Evolutionary conservation across 2,797 vertebrate species (phyloP), one percentile per base, ranked within the genome.

Genomic region (Acrossocheilus wenchowensis): DNA sequence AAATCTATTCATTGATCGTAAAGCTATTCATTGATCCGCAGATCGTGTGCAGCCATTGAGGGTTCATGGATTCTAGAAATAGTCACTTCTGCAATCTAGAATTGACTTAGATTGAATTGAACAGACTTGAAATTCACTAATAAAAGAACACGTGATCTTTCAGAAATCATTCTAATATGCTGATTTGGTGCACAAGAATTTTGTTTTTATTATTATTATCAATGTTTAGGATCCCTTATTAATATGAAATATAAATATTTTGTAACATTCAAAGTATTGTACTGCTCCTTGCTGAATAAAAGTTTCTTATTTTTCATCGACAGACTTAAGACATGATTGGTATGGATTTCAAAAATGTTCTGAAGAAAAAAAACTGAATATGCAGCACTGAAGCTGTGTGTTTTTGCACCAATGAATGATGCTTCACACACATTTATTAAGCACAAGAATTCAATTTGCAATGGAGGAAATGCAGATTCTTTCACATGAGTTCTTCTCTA

Each of bases 1-100:
- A 87, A 89, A 83, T 34, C n/a, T 12, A 39, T 17, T 75, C 15
- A 82, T n/a, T 72, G 77, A 72, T 73, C 52, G 75, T 60, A 87
- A 89, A 83, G 41, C n/a, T 12, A 41, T 19, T 75, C 15, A 82
- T 26, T 78, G 78, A 72, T 10, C 23, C 4, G 10, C 52, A 43
- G 50, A 34, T 26, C 50, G 64, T 78, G 39, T 68, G 45, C 68
- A 87, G 77, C 74, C 74, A 66, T 79, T 50, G 39, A 9, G 48
- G 69, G 68, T 36, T 43, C 7, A 34, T 11, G 48, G 45, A 30
- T 79, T 71, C n/a, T 12, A 48, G 6, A 39, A 71, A 45, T 6
- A 64, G 17, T 60, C 69, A 21, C 48, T 39, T 69, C 66, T 23
- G 23, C 11, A 30, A 9, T 39, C 26, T 26, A 78, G 26, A 39